Evolutionary conservation across 2,113 vertebrate genomes (phyloP).

Genomic region (Cyphomyrus discorhynchus): DNA sequence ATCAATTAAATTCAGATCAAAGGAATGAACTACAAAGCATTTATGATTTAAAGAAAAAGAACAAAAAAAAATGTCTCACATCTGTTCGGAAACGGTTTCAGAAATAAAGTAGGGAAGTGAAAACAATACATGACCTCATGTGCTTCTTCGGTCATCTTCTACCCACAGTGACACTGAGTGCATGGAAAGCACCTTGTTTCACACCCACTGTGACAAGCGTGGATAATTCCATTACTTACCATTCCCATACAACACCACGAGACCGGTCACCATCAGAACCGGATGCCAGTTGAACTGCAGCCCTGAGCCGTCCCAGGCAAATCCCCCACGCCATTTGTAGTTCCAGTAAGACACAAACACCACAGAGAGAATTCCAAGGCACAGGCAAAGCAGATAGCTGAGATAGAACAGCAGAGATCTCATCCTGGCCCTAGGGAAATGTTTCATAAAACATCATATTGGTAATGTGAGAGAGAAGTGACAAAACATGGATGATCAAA

Average conservation of each 20-base stretch:
- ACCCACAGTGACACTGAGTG: not conserved
- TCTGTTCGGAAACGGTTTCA: not conserved
- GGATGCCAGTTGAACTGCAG: slow-evolving; percentile 89
- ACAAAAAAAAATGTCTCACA: not conserved
- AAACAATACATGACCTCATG: not conserved
- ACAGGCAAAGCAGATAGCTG: slow-evolving; percentile 53
- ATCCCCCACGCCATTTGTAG: slow-evolving; percentile 67
- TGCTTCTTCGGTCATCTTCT: not conserved
- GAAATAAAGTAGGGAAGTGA: slow-evolving; percentile 1
- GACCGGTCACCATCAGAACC: slow-evolving; percentile 75
- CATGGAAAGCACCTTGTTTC: not conserved
- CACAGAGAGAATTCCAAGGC: slow-evolving; percentile 66
- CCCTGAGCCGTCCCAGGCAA: slow-evolving; percentile 67
- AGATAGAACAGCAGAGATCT: slow-evolving; percentile 51
- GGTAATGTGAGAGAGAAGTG: not conserved
- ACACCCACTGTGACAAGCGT: not conserved
- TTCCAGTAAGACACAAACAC: slow-evolving; percentile 68
- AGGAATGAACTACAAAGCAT: not conserved
- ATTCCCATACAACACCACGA: slow-evolving; percentile 78
- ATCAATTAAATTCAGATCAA: not conserved
- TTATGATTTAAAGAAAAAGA: not conserved
- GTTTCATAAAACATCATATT: not conserved
- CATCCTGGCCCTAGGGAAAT: slow-evolving; percentile 42
- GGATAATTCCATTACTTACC: slow-evolving; percentile 58
- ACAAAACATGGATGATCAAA: not conserved